A percentile compares a stretch with the other conserved stretches of the same genome.
Conservation (phyloP, 35 echinoderm and acorn worm species). For the Hemicentrotus pulcherrimus region DNA sequence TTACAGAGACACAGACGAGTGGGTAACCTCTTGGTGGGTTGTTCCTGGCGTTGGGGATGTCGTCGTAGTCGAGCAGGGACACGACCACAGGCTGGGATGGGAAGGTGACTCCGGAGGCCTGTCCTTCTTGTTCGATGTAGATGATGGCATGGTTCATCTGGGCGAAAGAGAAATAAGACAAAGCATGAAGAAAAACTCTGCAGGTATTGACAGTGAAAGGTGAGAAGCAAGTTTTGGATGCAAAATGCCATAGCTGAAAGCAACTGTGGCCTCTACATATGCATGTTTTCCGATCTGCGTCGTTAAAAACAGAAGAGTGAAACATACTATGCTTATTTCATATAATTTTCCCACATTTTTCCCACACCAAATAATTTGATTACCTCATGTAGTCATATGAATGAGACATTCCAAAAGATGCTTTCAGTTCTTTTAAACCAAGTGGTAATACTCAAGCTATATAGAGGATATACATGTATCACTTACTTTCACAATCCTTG, state of each 20-base stretch:
- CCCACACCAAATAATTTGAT: no score
- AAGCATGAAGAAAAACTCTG: no score
- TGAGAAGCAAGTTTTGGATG: no score
- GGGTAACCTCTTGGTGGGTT: slow-evolving; percentile 85
- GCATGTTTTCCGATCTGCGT: no score
- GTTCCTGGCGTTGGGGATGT: slow-evolving; percentile 6
- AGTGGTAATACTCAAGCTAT: background rate
- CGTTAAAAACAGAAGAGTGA: no score
- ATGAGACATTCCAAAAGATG: background rate
- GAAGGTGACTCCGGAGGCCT: slow-evolving; percentile 92
- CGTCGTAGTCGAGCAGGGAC: slow-evolving; percentile 93
- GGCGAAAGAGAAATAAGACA: slow-evolving; percentile 6
- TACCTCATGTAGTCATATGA: background rate
- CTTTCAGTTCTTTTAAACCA: background rate
- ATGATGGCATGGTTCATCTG: slow-evolving; percentile 93
- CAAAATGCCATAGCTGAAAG: no score
- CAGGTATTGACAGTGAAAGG: no score
- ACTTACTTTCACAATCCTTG: no score
- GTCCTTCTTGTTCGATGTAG: slow-evolving; percentile 93
- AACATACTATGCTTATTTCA: no score
- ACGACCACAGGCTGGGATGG: slow-evolving; percentile 86
- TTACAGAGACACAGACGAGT: slow-evolving; percentile 94
- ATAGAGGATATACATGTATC: background rate
- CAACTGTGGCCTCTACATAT: no score
- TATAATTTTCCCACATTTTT: no score